These are phyloP conservation scores for Apantesis nais DNA, from an alignment of 2,888 invertebrate genomes.

Conservation along the genomic window DNA sequence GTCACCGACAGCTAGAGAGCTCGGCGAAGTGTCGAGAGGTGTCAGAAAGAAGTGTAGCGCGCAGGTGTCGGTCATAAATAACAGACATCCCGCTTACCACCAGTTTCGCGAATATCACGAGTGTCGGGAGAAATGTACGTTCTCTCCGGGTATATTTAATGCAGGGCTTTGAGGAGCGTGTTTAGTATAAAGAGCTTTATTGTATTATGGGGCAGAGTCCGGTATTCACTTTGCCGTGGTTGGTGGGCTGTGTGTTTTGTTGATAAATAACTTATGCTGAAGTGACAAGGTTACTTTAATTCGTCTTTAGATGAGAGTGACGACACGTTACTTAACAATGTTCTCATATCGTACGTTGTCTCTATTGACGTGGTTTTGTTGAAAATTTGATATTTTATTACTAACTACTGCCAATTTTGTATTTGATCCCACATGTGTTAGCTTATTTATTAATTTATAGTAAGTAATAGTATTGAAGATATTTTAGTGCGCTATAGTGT, in stretches of 20 bases:
- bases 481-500: no score
- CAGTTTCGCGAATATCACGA: constrained; percentile 18
- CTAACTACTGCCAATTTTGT: no score
- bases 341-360: background rate
- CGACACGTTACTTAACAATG: background rate
- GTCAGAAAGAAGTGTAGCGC: constrained; percentile 61
- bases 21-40: constrained; percentile 50
- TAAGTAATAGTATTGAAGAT: no score
- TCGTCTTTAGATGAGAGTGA: background rate
- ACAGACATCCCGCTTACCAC: constrained; percentile 36
- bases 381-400: background rate
- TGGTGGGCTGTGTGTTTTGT: background rate
- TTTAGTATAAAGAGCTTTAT: constrained; percentile 23
- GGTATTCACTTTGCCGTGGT: background rate
- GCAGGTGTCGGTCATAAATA: constrained; percentile 71
- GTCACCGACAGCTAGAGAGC: constrained; percentile 62
- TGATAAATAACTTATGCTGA: background rate
- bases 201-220: constrained; percentile 11
- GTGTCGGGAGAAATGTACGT: constrained; percentile 41
- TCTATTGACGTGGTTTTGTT: background rate
- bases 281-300: background rate
- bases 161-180: constrained; percentile 26
- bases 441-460: no score
- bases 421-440: no score
- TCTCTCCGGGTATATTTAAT: constrained; percentile 37